Evolutionary conservation across 2,888 invertebrate species (phyloP), one percentile per base, ranked within the genome.

Genomic region (Cephus rjabovi): DNA sequence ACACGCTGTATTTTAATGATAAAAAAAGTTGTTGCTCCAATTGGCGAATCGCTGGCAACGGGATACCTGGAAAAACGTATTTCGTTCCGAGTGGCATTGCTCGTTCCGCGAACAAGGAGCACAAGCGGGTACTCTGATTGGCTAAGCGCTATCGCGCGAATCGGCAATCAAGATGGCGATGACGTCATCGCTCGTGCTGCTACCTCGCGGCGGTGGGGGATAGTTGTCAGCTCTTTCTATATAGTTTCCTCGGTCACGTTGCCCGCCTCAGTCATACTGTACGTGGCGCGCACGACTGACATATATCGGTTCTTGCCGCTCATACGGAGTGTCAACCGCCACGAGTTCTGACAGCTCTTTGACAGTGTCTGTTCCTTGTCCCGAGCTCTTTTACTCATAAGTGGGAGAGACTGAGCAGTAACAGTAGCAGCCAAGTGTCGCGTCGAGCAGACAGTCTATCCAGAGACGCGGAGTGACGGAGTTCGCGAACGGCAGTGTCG

Each of bases 211-310:
- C 35, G 40, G 77, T 73, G 35, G 70, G 69, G 77, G 73, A 69
- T 34, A 31, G 71, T 15, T 31, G 33, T 71, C 31, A 12, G 34
- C 82, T 81, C 83, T 83, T 84, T 83, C 85, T 89, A 90, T 90
- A 90, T 90, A 90, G 90, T 86, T 85, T 85, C 85, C 80, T 81
- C 75, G 86, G 87, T 89, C 89, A 90, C 88, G 87, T 90, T 89
- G 88, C 81, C 82, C 83, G 84, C 85, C 83, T 89, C 90, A 90
- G 90, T 90, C 79, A 83, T 71, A 71, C 71, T 23, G 71, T 71
- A 71, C 33, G 71, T 23, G 34, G 33, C 71, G 23, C 23, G 30
- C 23, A 23, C 56, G 56, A 56, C 56, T 23, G 56, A 56, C 56
- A 23, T 56, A 23, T 56, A 56, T 56, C 23, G 56, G 23, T 56